Evolutionary conservation across 2,113 vertebrate genomes (phyloP).

Genomic region (Bufo bufo): DNA sequence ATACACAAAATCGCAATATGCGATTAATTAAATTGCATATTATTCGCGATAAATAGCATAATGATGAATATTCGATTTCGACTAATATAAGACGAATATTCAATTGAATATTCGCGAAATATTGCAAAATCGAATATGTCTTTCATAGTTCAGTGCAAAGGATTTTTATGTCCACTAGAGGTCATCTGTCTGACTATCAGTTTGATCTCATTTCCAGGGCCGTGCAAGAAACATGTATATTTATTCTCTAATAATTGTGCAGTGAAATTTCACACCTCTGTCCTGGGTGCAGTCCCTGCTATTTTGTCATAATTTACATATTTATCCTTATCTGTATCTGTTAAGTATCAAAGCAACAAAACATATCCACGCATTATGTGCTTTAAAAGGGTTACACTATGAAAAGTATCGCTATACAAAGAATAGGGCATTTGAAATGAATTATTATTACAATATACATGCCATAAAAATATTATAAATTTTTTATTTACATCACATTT

Average conservation of each 20-base stretch:
- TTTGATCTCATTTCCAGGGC: neutral
- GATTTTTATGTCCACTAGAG: conserved; percentile 9
- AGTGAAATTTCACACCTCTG: neutral
- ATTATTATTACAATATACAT: too few relatives aligned
- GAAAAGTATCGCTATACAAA: too few relatives aligned
- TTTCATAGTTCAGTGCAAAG: neutral
- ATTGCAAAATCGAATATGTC: too few relatives aligned
- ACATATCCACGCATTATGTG: neutral
- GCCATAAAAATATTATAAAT: too few relatives aligned
- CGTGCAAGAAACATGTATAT: neutral
- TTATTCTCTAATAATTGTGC: neutral
- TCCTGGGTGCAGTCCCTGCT: neutral
- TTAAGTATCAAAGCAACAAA: neutral
- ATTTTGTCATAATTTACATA: neutral
- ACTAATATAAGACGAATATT: too few relatives aligned
- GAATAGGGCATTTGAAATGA: too few relatives aligned
- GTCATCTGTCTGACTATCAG: neutral
- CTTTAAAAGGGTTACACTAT: neutral
- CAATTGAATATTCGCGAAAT: too few relatives aligned
- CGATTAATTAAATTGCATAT: too few relatives aligned
- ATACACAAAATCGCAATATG: too few relatives aligned
- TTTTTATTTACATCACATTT: too few relatives aligned
- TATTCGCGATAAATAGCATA: too few relatives aligned
- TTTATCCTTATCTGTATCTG: neutral
- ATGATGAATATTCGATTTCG: too few relatives aligned